Evolutionary conservation across 2,113 vertebrate species (phyloP).

Genomic region (Oncorhynchus mykiss): DNA sequence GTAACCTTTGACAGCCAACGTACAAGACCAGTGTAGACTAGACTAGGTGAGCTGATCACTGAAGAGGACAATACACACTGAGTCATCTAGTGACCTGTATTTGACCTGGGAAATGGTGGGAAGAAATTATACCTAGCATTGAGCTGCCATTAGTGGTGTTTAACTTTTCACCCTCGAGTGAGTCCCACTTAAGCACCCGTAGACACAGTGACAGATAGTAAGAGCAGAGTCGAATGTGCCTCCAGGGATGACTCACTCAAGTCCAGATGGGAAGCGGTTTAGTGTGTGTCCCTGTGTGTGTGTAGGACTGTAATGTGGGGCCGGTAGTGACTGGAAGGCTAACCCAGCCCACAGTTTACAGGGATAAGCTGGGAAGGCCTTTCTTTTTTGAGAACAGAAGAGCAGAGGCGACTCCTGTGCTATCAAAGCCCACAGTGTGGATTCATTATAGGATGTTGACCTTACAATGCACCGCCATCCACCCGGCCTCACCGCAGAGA

Average conservation of each 20-base stretch:
- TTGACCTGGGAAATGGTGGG: background rate
- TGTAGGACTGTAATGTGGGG: background rate
- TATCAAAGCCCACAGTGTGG: background rate
- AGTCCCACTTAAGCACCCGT: background rate
- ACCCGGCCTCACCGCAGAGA: background rate
- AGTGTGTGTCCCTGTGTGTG: background rate
- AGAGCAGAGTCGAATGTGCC: background rate
- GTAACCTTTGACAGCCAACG: background rate
- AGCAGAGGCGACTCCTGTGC: background rate
- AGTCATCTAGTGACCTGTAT: background rate
- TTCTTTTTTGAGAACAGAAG: background rate
- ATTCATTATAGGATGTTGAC: background rate
- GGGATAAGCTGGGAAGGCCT: background rate
- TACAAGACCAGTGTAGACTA: background rate
- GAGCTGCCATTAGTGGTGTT: conserved; percentile 1
- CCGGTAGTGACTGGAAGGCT: background rate
- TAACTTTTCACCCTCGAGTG: background rate
- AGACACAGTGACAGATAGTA: background rate
- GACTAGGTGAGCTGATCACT: background rate
- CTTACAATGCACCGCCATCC: background rate
- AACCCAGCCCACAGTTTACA: background rate
- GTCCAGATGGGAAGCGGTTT: background rate
- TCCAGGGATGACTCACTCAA: background rate
- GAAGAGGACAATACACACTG: background rate
- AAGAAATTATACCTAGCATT: background rate